These are phyloP conservation scores for Geophilus truncorum DNA, from an alignment of 2,888 invertebrate species.

Conservation along the genomic window DNA sequence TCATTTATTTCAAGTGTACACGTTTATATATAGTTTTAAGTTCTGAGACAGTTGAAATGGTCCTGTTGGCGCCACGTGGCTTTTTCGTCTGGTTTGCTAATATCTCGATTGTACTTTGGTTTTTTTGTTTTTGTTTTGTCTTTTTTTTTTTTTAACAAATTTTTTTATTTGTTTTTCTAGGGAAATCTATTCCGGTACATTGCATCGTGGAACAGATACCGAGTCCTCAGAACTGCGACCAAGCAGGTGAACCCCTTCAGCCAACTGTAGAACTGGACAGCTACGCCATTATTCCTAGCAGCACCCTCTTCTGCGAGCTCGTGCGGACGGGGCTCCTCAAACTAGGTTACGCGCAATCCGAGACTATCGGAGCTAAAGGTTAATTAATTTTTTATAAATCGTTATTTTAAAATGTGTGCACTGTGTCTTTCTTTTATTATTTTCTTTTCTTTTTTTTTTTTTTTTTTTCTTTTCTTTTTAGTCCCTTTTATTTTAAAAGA, in stretches of 20 bases:
- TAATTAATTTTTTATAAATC: conserved; percentile 33
- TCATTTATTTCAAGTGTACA: not conserved
- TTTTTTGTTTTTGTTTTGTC: not conserved
- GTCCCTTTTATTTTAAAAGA: not conserved
- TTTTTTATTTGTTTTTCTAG: conserved; percentile 51
- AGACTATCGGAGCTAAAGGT: conserved; percentile 53
- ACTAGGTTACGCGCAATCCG: conserved; percentile 69
- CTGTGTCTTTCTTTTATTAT: too few species aligned
- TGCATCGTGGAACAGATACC: conserved; percentile 73
- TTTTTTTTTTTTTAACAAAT: not conserved
- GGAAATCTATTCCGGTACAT: conserved; percentile 85
- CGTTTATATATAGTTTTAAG: not conserved
- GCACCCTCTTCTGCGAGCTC: conserved; percentile 82
- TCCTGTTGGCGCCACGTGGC: not conserved
- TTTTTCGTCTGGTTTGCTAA: not conserved
- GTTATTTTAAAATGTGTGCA: too few species aligned
- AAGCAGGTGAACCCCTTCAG: conserved; percentile 41
- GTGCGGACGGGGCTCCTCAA: conserved; percentile 85
- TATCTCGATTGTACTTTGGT: not conserved
- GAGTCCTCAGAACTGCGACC: conserved; percentile 41
- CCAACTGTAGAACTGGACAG: conserved; percentile 83
- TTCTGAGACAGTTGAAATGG: not conserved
- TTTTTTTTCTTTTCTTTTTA: not conserved
- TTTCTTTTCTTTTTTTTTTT: not conserved
- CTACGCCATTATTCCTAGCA: conserved; percentile 89